These are phyloP conservation scores for Sisyra nigra DNA, from an alignment of 2,888 invertebrate genomes.

Conservation along the genomic window DNA sequence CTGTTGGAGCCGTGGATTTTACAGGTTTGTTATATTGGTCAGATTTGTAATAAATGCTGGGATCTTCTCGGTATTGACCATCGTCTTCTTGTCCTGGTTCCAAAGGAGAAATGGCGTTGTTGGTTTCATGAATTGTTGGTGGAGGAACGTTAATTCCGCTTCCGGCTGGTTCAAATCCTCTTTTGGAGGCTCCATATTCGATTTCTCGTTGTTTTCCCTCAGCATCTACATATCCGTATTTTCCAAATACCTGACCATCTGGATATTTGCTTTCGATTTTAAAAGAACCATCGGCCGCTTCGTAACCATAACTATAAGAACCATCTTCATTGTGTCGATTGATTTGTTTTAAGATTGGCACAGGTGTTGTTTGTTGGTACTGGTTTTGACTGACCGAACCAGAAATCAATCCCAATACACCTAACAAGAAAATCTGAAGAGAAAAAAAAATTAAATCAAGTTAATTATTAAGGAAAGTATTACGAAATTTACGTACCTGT, in stretches of 20 bases:
- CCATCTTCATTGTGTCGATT: conserved; percentile 77
- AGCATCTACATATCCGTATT: conserved; percentile 79
- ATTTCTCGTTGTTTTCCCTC: conserved; percentile 58
- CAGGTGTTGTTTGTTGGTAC: conserved; percentile 50
- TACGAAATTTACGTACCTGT: too few relatives aligned
- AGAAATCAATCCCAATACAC: conserved; percentile 18
- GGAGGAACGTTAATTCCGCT: conserved; percentile 65
- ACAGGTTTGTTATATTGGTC: conserved; percentile 35
- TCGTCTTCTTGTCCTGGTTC: conserved; percentile 60
- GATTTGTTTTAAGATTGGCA: conserved; percentile 68
- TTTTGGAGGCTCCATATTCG: conserved; percentile 68
- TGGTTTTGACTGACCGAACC: conserved; percentile 24
- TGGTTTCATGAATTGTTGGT: conserved; percentile 43
- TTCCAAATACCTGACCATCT: conserved; percentile 71
- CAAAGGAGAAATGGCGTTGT: conserved; percentile 28
- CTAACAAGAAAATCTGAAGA: conserved; percentile 17
- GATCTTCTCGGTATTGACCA: conserved; percentile 75
- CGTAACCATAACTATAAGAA: conserved; percentile 78
- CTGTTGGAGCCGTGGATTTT: conserved; percentile 25
- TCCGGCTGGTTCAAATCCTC: conserved; percentile 72
- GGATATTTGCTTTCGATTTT: conserved; percentile 79
- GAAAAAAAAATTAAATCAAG: background rate
- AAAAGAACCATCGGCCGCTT: conserved; percentile 72
- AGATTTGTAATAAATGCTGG: conserved; percentile 58
- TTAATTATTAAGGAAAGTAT: background rate